Percentiles rank a stretch among this genome's conserved stretches.
phyloP scores from a whole-genome alignment of 2,113 vertebrate genomes.

The Zosterops japonicus region DNA sequence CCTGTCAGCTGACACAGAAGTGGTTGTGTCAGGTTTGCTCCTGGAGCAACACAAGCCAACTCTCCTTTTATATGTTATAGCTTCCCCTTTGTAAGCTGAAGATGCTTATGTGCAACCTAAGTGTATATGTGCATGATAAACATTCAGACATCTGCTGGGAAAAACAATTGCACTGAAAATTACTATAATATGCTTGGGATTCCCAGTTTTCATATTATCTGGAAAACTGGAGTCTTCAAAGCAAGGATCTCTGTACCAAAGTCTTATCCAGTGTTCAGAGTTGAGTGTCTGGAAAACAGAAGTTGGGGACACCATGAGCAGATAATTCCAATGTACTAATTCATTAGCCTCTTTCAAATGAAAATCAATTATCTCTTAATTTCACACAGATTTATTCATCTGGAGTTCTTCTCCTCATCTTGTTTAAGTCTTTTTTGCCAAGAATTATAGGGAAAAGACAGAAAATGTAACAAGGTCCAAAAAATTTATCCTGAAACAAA shows the following conservation, averaged over 20 bases:
- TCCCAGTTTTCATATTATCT: not conserved
- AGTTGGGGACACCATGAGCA: not conserved
- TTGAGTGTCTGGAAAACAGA: not conserved
- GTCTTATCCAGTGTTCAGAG: not conserved
- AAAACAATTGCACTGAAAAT: not conserved
- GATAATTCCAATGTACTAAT: not conserved
- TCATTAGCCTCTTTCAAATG: not conserved
- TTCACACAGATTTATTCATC: not conserved
- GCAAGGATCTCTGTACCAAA: not conserved
- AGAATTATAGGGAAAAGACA: conserved; percentile 18
- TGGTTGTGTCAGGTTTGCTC: not conserved
- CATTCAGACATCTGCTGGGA: not conserved
- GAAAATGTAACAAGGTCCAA: conserved; percentile 2
- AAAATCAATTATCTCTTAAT: not conserved
- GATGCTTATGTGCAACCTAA: not conserved
- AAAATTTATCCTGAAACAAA: conserved; percentile 9
- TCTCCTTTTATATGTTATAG: not conserved
- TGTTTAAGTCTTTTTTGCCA: conserved; percentile 47
- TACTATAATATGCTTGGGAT: not conserved
- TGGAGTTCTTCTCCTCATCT: conserved; percentile 5
- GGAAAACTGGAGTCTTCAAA: not conserved
- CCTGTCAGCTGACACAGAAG: not conserved
- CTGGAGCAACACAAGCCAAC: not conserved
- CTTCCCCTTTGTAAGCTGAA: not conserved
- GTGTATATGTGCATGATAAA: not conserved